Evolutionary conservation across 2,113 vertebrate genomes (phyloP), one percentile per base, ranked within the genome.

Genomic region (Madoqua kirkii): DNA sequence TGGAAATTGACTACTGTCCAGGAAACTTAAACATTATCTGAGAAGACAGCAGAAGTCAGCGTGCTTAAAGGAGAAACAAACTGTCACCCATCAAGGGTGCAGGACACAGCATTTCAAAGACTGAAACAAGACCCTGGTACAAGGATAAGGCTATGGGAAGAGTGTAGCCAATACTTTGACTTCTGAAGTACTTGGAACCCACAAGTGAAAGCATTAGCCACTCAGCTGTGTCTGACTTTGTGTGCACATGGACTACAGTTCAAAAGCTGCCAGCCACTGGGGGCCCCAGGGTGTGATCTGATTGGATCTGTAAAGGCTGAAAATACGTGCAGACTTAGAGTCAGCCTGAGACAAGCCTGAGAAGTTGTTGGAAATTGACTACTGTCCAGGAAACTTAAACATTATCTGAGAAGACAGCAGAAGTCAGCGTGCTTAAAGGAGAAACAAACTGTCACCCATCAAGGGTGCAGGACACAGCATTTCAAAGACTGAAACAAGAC

Each of bases 11-110:
- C 84, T 93, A 96, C 59, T 55, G 33, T 43, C 79, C 89, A 96
- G 78, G 97, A 98, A 98, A 97, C 50, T 52, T 93, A 36, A 87
- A 67, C 87, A 95, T 97, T 94, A 96, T 93, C 87, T 93, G 94
- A 90, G 93, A 97, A 67, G 97, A 96, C 25, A 96, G 95, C 9
- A 82, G 57, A 93, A 1, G 48, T 33, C 93, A 89, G 48, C 12
- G 64, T 59, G 81, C 88, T 95, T 93, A 96, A 93, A 97, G 84
- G 91, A 88, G 79, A 97, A 43, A 48, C 0, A 94, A 97, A 95
- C 43, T 50, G 67, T 76, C 95, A 48, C 33, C 84, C 52, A 60
- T 95, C 71, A 91, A 98, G 94, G 95, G 93, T 64, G 33, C 54
- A 81, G 95, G 64, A 33, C 91, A 97, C 96, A 57, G 5, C 17